Evolutionary conservation across 2,797 vertebrate genomes (phyloP), one percentile per base, ranked within the genome.

Genomic region (Lagocephalus sceleratus): DNA sequence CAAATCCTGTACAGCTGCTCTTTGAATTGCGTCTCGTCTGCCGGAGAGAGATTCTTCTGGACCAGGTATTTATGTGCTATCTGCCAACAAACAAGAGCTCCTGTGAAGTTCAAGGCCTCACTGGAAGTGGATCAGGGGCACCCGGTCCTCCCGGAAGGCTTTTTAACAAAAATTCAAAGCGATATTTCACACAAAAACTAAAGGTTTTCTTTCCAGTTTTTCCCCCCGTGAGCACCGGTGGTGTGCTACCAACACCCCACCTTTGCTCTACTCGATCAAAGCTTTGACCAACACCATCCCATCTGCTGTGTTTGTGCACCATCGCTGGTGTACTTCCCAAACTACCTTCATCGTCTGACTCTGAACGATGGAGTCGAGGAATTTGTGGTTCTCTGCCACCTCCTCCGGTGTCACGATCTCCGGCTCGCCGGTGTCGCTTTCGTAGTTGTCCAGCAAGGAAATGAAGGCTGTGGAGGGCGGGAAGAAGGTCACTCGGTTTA

Each of bases 401-500:
- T 93, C 91, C 38, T 93, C 91, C 0, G 90, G 86, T 14, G 91
- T 93, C 23, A 92, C 91, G 0, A 92, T 86, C 51, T 93, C 92
- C 32, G 91, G 92, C 57, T 88, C 83, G 0, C 92, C 91, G 0
- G 91, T 85, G 71, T 87, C 90, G 60, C 91, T 92, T 79, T 80
- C 91, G 54, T 93, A 93, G 82, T 93, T 93, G 63, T 93, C 91
- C 80, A 93, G 60, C 25, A 93, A 85, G n/a, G 91, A 92, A 71
- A 93, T 92, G 29, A 93, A 93, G 32, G 91, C 92, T 93, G 75
- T 20, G 56, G 42, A 68, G 49, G 63, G 47, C 49, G 57, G 65
- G n/a, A 5, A 59, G 6, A 38, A 22, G 8, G 15, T 5, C 17
- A n/a, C 19, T n/a, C 19, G 9, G 17, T 15, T 41, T 14, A 22